A percentile compares a stretch with the other conserved stretches of the same genome.
Evolutionary conservation across 2,888 invertebrate species (phyloP).

Genomic region (Drosophila mayaguana): DNA sequence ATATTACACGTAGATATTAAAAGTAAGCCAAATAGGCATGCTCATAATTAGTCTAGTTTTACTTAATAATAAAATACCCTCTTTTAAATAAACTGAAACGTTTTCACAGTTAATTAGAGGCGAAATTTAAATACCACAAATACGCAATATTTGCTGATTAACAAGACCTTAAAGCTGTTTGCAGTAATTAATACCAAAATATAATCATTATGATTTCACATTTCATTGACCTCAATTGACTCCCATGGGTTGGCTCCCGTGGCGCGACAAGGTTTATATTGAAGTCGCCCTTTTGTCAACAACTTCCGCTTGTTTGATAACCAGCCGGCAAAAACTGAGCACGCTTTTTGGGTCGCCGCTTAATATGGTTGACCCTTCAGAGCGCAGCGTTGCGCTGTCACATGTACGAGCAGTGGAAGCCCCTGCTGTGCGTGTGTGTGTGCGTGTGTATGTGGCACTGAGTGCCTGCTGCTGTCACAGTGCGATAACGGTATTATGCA

Average conservation of each 20-base stretch:
- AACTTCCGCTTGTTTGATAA: constrained; percentile 22
- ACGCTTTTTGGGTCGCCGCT: constrained; percentile 47
- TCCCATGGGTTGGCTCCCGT: neutral
- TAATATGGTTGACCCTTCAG: constrained; percentile 56
- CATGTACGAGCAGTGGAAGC: constrained; percentile 5
- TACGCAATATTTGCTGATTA: neutral
- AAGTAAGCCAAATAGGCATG: neutral
- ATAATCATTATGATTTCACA: constrained; percentile 9
- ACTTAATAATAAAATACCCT: neutral
- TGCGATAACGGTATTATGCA: constrained; percentile 76
- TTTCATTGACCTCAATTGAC: constrained; percentile 13
- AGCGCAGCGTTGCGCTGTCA: constrained; percentile 9
- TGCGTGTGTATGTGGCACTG: constrained; percentile 25
- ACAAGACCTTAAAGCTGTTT: neutral
- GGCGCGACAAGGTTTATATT: constrained; percentile 11
- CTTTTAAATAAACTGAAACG: neutral
- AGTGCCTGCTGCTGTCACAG: constrained; percentile 62
- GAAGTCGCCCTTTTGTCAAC: constrained; percentile 19
- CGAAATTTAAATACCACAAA: neutral
- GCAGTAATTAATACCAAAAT: constrained; percentile 1
- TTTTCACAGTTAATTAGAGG: neutral
- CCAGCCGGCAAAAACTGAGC: constrained; percentile 26
- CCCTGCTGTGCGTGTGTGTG: constrained; percentile 14
- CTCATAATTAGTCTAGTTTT: neutral
- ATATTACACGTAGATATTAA: no score